phyloP scores from a whole-genome alignment of 2,888 invertebrate species.

The Drosophila austrosaltans region DNA sequence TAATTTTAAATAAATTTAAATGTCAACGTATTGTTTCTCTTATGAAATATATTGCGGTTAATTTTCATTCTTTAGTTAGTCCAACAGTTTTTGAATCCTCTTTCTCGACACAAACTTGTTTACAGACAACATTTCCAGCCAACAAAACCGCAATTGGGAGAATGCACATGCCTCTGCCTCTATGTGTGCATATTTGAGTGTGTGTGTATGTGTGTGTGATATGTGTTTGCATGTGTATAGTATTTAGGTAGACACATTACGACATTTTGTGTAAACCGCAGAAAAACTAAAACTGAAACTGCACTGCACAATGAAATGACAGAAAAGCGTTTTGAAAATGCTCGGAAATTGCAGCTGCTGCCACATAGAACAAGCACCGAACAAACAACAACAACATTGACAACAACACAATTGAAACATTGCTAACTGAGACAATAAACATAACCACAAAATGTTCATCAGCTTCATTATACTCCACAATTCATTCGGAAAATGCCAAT shows the following conservation, averaged over 20 bases:
- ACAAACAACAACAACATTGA: conserved; percentile 25
- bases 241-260: conserved; percentile 35
- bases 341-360: conserved; percentile 23
- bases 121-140: conserved; percentile 43
- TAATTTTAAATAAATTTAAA: neutral
- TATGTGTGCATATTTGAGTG: neutral
- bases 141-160: conserved; percentile 32
- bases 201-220: conserved; percentile 10
- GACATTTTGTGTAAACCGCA: conserved; percentile 42
- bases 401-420: conserved; percentile 43
- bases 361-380: conserved; percentile 17
- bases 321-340: conserved; percentile 15
- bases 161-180: conserved; percentile 5
- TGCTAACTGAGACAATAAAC: conserved; percentile 58
- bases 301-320: conserved; percentile 28
- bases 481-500: conserved; percentile 38
- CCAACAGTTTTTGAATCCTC: neutral
- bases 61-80: neutral
- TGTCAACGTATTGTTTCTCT: neutral
- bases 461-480: conserved; percentile 68
- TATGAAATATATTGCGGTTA: neutral
- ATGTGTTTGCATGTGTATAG: conserved; percentile 23
- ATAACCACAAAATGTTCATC: conserved; percentile 65
- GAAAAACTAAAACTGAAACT: conserved; percentile 38
- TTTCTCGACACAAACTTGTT: conserved; percentile 29